Evolutionary conservation across 2,888 invertebrate species (phyloP).

Genomic region (Caenorhabditis sp.): DNA sequence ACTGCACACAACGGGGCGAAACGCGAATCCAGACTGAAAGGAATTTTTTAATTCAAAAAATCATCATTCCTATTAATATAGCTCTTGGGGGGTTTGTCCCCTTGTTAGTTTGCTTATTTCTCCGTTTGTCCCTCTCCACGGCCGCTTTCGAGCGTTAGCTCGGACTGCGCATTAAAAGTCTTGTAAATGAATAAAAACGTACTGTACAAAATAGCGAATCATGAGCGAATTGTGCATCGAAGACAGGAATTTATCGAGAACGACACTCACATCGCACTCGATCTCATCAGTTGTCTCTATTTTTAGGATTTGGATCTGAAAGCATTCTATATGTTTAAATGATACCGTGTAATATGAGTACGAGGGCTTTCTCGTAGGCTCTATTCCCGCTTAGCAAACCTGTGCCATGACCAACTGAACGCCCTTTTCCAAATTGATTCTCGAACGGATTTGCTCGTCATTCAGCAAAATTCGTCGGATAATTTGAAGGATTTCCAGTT

Average conservation of each 20-base stretch:
- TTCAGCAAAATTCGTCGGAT: constrained; percentile 38
- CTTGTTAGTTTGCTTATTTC: no score
- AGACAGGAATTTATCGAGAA: constrained; percentile 57
- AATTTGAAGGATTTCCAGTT: constrained; percentile 55
- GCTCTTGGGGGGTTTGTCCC: no score
- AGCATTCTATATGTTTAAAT: background rate
- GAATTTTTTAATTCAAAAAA: background rate
- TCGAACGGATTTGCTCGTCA: constrained; percentile 22
- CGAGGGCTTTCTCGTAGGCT: no score
- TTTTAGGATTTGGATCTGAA: constrained; percentile 62
- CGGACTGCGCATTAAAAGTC: background rate
- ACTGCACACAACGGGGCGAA: constrained; percentile 51
- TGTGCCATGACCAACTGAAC: constrained; percentile 39
- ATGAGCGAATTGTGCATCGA: constrained; percentile 64
- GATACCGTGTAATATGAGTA: no score
- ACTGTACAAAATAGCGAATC: constrained; percentile 53
- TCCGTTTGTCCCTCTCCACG: no score
- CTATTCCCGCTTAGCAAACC: no score
- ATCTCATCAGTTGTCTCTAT: constrained; percentile 48
- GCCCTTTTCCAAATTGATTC: constrained; percentile 26
- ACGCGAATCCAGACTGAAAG: constrained; percentile 40
- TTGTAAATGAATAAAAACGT: background rate
- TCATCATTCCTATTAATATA: background rate
- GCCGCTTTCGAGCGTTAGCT: no score
- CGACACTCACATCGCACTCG: constrained; percentile 61